Conservation (phyloP, 2,888 invertebrate genomes). For the Pemphredon lugubris region DNA sequence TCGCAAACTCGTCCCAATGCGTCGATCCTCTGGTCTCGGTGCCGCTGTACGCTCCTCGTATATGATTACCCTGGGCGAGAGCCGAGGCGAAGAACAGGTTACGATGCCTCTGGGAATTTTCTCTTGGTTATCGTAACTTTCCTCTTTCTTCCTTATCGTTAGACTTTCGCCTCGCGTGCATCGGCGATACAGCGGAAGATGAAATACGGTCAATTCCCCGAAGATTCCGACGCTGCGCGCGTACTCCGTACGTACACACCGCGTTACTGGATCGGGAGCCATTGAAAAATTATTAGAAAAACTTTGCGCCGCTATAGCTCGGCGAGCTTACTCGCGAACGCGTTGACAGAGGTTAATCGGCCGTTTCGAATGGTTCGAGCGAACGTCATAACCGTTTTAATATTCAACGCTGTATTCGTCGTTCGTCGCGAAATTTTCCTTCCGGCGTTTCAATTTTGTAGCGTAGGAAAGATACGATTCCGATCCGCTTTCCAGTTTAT, state of each 20-base stretch:
- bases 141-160: constrained; percentile 18
- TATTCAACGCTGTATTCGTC: no score
- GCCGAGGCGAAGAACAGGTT: constrained; percentile 35
- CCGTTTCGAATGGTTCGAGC: no score
- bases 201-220: constrained; percentile 52
- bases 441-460: no score
- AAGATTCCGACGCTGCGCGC: no score
- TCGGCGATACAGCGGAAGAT: constrained; percentile 35
- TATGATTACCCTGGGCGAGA: constrained; percentile 44
- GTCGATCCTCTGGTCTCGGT: constrained; percentile 23
- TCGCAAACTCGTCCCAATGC: not conserved
- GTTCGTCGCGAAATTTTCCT: no score
- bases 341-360: no score
- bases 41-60: constrained; percentile 38
- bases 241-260: not conserved
- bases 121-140: constrained; percentile 52
- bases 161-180: constrained; percentile 40
- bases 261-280: constrained; percentile 2
- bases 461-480: no score
- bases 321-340: no score
- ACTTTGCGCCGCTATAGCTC: no score
- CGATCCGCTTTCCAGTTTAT: no score
- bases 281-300: not conserved
- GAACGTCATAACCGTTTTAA: no score
- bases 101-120: constrained; percentile 51